These are phyloP conservation scores for Cyphomyrus plagiostoma DNA, from an alignment of 2,113 vertebrate species.

Conservation along the genomic window DNA sequence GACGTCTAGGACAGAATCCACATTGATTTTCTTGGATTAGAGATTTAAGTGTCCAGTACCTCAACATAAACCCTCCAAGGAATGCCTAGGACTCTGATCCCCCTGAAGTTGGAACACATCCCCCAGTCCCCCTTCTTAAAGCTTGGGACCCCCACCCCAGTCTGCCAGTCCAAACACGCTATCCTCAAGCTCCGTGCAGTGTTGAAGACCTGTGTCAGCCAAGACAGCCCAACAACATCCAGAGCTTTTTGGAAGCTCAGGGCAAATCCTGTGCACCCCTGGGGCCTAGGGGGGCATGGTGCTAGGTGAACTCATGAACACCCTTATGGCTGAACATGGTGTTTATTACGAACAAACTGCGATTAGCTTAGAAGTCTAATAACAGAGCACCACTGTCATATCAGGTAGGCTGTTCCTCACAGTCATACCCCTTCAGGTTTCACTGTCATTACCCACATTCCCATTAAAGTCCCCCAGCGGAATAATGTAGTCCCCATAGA, in stretches of 20 bases:
- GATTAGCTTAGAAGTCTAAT: no score
- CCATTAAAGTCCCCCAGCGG: no score
- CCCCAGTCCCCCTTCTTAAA: background rate
- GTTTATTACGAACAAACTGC: no score
- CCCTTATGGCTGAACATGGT: no score
- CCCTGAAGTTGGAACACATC: background rate
- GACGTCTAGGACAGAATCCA: background rate
- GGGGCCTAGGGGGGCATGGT: background rate
- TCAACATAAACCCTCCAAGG: background rate
- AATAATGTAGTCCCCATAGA: no score
- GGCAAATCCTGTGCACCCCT: background rate
- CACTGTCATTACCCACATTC: no score
- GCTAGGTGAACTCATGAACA: no score
- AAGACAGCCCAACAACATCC: background rate
- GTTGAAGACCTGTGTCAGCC: background rate
- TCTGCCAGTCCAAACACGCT: background rate
- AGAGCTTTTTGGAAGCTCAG: background rate
- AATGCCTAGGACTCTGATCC: background rate
- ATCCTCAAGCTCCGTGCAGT: background rate
- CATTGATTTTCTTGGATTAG: background rate
- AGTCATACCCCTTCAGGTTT: no score
- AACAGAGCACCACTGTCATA: no score
- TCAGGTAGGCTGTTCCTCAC: no score
- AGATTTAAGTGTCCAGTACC: background rate
- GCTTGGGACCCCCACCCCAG: background rate